Evolutionary conservation across 2,888 invertebrate genomes (phyloP), one percentile per base, ranked within the genome.

Genomic region (Limnephilus marmoratus): DNA sequence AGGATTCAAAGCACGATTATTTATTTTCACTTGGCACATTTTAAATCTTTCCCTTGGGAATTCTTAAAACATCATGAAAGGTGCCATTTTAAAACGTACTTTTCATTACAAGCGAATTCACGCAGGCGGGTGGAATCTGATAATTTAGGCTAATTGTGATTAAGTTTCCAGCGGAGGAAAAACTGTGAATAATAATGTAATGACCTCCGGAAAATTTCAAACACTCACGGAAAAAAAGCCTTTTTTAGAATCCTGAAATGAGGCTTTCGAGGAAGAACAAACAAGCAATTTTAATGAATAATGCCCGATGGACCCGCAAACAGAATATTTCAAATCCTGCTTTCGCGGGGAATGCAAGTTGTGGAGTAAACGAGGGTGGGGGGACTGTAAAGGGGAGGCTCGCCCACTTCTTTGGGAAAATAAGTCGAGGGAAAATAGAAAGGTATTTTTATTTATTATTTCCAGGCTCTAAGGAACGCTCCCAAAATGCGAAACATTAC

Each of bases 201-300:
- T 89, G 88, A 81, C 80, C 88, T 18, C 41, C 37, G 37, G 34
- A 11, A 89, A 89, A 89, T n/a, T 86, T 45, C 88, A 37, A 12
- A 89, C 31, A 80, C 24, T 68, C 68, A 68, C 68, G n/a, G 24
- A 81, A 89, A 80, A 80, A 80, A 80, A 68, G 81, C 88, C 88
- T 80, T 37, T 49, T 89, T 89, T 80, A 89, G 24, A 34, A 37
- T 80, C n/a, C 88, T 41, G 80, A 89, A 89, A 89, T 89, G 80
- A 89, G 81, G 81, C n/a, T 89, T 89, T 81, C 37, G 29, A 68
- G 88, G 81, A 89, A 89, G 37, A 89, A 41, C 34, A 89, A 89
- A 89, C 88, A 87, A 80, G 80, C 37, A 80, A 89, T 89, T 89
- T 89, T 89, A 89, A 89, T 89, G 88, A 89, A 80, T 80, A 89